phyloP scores from a whole-genome alignment of 2,888 invertebrate species.

The Rhopalosiphum nymphaeae region DNA sequence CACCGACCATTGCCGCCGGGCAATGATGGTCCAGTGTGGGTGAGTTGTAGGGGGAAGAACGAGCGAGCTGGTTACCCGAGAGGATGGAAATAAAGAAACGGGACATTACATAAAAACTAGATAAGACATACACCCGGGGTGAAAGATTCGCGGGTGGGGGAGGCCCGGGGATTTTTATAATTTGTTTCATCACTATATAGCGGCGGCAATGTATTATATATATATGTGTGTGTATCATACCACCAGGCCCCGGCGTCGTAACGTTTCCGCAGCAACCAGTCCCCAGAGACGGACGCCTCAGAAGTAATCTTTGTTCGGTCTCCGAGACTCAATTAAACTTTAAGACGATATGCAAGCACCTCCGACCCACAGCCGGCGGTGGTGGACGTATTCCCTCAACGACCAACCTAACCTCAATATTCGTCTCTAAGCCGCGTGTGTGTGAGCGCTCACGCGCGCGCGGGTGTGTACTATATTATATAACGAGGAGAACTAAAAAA shows the following conservation, averaged over 20 bases:
- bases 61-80: neutral
- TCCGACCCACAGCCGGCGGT: conserved; percentile 55
- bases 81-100: conserved; percentile 34
- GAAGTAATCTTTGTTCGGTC: conserved; percentile 67
- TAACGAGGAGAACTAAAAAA: neutral
- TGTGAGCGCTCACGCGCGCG: neutral
- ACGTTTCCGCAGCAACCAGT: conserved; percentile 65
- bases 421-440: conserved; percentile 17
- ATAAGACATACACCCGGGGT: conserved; percentile 36
- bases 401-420: conserved; percentile 63
- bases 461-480: neutral
- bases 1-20: neutral
- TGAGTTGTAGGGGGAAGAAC: too few species aligned
- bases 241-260: conserved; percentile 40
- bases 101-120: conserved; percentile 51
- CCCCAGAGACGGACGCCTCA: conserved; percentile 70
- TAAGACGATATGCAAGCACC: conserved; percentile 75
- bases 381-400: conserved; percentile 56
- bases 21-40: neutral
- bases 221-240: neutral
- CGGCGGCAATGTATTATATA: neutral
- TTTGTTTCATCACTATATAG: conserved; percentile 61
- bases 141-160: conserved; percentile 66
- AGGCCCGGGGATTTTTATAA: conserved; percentile 67
- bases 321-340: conserved; percentile 81